phyloP scores from a whole-genome alignment of 2,888 invertebrate genomes.

The Drosophila subsilvestris region DNA sequence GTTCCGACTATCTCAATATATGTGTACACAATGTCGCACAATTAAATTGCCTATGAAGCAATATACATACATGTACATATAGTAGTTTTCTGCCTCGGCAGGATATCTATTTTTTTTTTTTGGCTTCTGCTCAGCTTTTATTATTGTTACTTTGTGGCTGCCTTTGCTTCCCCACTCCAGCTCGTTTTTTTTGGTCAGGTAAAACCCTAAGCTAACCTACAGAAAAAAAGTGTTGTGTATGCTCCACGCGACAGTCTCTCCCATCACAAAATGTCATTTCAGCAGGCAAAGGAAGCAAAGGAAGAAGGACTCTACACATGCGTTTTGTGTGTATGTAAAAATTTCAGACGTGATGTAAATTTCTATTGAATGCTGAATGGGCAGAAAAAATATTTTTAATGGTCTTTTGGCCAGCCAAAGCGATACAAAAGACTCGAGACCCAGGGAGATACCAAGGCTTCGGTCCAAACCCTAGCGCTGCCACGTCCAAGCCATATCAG shows the following conservation, averaged over 20 bases:
- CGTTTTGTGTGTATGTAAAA: conserved; percentile 61
- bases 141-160: conserved; percentile 66
- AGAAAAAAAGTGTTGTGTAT: conserved; percentile 78
- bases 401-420: conserved; percentile 60
- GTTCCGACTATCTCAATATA: conserved; percentile 48
- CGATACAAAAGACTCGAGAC: conserved; percentile 26
- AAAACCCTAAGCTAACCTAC: conserved; percentile 68
- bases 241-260: conserved; percentile 64
- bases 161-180: conserved; percentile 18
- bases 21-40: conserved; percentile 37
- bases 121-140: conserved; percentile 47
- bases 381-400: conserved; percentile 78
- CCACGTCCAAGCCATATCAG: conserved; percentile 8
- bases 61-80: conserved; percentile 63
- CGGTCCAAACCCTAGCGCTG: no score
- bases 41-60: conserved; percentile 75
- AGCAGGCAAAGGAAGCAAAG: conserved; percentile 31
- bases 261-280: conserved; percentile 74
- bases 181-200: conserved; percentile 57
- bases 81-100: conserved; percentile 44
- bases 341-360: conserved; percentile 79
- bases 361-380: conserved; percentile 80
- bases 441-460: conserved; percentile 7
- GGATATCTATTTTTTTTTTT: conserved; percentile 6
- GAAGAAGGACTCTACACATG: background rate